Percentiles rank a stretch among this genome's conserved stretches.
These are phyloP conservation scores for Plestiodon gilberti DNA, from an alignment of 2,113 vertebrate species.

Conservation along the genomic window DNA sequence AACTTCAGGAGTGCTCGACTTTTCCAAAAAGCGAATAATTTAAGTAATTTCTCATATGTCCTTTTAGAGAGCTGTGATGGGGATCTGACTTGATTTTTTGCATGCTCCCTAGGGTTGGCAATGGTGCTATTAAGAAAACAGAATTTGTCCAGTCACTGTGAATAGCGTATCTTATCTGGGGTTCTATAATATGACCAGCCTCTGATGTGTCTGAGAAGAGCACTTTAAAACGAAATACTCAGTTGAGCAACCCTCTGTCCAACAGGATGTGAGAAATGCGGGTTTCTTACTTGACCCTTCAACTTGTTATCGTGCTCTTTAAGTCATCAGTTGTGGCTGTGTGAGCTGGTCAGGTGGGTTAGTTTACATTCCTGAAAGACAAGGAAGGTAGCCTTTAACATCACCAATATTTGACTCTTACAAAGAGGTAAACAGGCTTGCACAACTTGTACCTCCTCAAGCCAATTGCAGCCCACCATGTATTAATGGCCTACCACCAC, in stretches of 20 bases:
- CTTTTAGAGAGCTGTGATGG: neutral
- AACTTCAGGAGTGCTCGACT: too few relatives aligned
- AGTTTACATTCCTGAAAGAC: neutral
- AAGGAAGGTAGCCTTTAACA: neutral
- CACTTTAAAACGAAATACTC: conserved; percentile 34
- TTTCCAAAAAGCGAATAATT: too few relatives aligned
- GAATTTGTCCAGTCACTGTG: neutral
- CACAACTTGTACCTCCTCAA: neutral
- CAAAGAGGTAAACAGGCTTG: neutral
- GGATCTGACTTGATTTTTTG: neutral
- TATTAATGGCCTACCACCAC: too few relatives aligned
- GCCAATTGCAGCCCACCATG: neutral
- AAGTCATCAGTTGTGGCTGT: conserved; percentile 26
- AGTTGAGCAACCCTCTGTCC: conserved; percentile 53
- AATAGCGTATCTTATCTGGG: conserved; percentile 12
- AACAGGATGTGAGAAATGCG: conserved; percentile 15
- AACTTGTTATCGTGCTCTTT: neutral
- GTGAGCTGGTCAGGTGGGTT: neutral
- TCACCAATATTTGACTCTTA: neutral
- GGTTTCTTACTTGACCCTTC: conserved; percentile 30
- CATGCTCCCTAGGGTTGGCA: neutral
- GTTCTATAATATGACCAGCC: conserved; percentile 13
- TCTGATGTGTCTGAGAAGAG: neutral
- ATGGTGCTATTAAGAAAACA: neutral
- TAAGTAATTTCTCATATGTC: neutral